These are phyloP conservation scores for Helobdella robusta DNA, from an alignment of 2,888 invertebrate genomes.

Conservation along the genomic window DNA sequence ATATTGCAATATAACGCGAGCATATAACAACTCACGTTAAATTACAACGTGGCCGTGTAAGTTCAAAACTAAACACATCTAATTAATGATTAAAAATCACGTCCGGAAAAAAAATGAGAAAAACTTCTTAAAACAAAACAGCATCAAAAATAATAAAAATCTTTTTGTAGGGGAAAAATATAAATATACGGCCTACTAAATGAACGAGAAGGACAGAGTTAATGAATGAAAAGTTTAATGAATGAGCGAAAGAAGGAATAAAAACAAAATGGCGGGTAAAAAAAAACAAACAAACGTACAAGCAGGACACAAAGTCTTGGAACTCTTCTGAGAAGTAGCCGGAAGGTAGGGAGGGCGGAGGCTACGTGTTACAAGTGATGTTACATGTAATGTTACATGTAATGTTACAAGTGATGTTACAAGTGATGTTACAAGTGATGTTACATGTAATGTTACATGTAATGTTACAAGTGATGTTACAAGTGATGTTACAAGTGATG, in stretches of 20 bases:
- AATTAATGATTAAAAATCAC: too few relatives aligned
- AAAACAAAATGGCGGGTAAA: background rate
- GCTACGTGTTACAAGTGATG: slow-evolving; percentile 47
- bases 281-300: slow-evolving; percentile 24
- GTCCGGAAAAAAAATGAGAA: too few relatives aligned
- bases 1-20: background rate
- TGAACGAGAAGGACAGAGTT: background rate
- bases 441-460: too few relatives aligned
- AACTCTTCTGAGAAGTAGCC: slow-evolving; percentile 83
- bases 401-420: too few relatives aligned
- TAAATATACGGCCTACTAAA: background rate
- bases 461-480: background rate
- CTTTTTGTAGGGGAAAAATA: too few relatives aligned
- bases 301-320: slow-evolving; percentile 70
- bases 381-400: too few relatives aligned
- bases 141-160: too few relatives aligned
- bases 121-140: too few relatives aligned
- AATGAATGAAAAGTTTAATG: background rate
- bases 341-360: slow-evolving; percentile 77
- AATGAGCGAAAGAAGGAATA: background rate
- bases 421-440: too few relatives aligned
- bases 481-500: background rate
- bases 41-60: too few relatives aligned
- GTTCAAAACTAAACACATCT: too few relatives aligned
- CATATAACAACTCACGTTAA: too few relatives aligned